Conservation (phyloP, 2,797 vertebrate genomes). For the Limnodromus scolopaceus region DNA sequence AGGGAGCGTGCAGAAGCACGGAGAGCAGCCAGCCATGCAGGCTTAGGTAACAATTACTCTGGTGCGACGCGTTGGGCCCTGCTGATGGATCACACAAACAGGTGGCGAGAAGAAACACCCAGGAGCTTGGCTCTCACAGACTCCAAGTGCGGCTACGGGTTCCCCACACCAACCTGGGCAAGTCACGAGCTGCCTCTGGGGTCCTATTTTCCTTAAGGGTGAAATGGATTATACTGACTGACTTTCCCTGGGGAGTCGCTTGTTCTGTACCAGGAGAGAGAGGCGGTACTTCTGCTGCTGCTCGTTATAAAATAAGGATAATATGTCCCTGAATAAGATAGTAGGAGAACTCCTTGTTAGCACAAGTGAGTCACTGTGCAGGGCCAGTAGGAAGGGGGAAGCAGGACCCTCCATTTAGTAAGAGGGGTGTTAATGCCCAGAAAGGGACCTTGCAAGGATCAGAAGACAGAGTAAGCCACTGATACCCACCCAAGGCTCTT, state of each 20-base stretch:
- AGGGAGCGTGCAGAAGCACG: not conserved
- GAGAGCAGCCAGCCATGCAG: slow-evolving; percentile 8
- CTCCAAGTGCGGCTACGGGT: rapidly evolving
- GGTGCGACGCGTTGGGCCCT: rapidly evolving
- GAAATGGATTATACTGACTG: not conserved
- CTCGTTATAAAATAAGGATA: not conserved
- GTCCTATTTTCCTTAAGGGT: not conserved
- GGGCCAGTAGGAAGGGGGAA: not conserved
- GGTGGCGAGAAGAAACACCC: rapidly evolving
- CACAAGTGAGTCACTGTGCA: not conserved
- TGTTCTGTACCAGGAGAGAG: not conserved
- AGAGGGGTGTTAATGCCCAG: not conserved
- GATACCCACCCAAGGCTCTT: not conserved
- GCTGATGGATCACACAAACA: not conserved
- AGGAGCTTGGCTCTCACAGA: rapidly evolving
- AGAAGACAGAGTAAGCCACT: not conserved
- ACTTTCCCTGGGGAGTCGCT: not conserved
- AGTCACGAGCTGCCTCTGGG: rapidly evolving
- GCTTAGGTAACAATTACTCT: not conserved
- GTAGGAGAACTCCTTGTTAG: not conserved
- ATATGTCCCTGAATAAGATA: not conserved
- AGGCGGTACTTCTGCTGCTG: not conserved
- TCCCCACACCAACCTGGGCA: not conserved
- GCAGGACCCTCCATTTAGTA: not conserved
- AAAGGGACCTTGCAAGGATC: not conserved